Evolutionary conservation across 2,797 vertebrate species (phyloP).

Genomic region (Etheostoma perlongum): DNA sequence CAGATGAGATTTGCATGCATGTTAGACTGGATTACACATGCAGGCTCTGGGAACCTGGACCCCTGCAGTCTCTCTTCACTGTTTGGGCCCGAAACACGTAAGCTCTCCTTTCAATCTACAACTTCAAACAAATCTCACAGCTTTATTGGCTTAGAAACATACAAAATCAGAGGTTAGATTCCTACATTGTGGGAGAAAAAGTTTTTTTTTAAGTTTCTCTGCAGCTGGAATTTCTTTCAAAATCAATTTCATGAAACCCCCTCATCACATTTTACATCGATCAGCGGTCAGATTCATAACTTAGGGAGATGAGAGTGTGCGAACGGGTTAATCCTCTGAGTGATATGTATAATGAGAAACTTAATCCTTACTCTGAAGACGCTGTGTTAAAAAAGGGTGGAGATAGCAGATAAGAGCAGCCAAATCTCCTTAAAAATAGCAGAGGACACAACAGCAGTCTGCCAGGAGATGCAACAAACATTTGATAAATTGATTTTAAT

Average conservation of each 20-base stretch:
- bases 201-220: slow-evolving; percentile 28
- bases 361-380: slow-evolving; percentile 74
- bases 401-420: slow-evolving; percentile 67
- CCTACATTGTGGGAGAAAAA: slow-evolving; percentile 47
- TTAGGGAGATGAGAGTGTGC: slow-evolving; percentile 40
- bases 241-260: slow-evolving; percentile 33
- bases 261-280: slow-evolving; percentile 27
- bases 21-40: slow-evolving; percentile 87
- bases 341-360: slow-evolving; percentile 71
- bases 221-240: slow-evolving; percentile 47
- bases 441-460: slow-evolving; percentile 52
- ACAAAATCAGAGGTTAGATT: slow-evolving; percentile 71
- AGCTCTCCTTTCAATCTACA: slow-evolving; percentile 61
- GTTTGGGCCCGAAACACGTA: slow-evolving; percentile 40
- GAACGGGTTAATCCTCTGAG: slow-evolving; percentile 72
- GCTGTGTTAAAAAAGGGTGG: slow-evolving; percentile 53
- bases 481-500: slow-evolving; percentile 64
- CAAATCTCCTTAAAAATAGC: slow-evolving; percentile 74
- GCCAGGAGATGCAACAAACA: slow-evolving; percentile 60
- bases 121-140: slow-evolving; percentile 78
- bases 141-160: slow-evolving; percentile 74
- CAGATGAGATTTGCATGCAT: slow-evolving; percentile 88
- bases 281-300: slow-evolving; percentile 57
- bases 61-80: slow-evolving; percentile 74
- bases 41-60: slow-evolving; percentile 84